Conservation (phyloP, 2,113 vertebrate species). For the Dasyornis broadbenti region DNA sequence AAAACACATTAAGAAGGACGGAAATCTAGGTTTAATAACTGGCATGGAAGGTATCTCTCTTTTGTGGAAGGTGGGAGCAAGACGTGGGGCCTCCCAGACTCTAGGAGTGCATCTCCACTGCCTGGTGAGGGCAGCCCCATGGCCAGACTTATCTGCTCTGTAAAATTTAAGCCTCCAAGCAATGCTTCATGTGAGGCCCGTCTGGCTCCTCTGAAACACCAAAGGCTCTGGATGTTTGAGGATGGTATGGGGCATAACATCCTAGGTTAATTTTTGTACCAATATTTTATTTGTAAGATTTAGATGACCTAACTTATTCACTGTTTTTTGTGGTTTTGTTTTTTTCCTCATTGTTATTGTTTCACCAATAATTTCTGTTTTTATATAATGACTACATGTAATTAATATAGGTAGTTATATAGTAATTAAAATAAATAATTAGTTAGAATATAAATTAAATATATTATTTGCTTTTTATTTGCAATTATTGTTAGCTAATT, state of each 20-base stretch:
- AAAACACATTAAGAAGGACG: not conserved
- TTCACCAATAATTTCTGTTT: not conserved
- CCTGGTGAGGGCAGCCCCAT: not conserved
- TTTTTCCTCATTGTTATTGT: not conserved
- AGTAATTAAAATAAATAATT: not conserved
- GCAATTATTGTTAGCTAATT: not conserved
- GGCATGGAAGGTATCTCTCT: not conserved
- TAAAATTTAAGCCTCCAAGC: not conserved
- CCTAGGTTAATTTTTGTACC: not conserved
- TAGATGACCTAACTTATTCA: not conserved
- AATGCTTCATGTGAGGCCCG: not conserved
- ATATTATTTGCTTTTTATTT: not conserved
- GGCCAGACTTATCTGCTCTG: not conserved
- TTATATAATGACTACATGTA: not conserved
- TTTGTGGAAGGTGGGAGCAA: not conserved
- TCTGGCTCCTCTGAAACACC: not conserved
- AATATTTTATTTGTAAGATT: not conserved
- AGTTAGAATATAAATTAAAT: not conserved
- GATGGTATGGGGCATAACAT: accelerated
- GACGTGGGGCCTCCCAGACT: not conserved
- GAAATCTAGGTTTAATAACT: not conserved
- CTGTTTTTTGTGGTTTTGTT: accelerated
- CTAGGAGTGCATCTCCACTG: not conserved
- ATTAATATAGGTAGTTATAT: not conserved
- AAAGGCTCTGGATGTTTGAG: not conserved